Base-by-base conservation (phyloP, 2,888 invertebrate genomes). In the Phyllotreta striolata region DNA sequence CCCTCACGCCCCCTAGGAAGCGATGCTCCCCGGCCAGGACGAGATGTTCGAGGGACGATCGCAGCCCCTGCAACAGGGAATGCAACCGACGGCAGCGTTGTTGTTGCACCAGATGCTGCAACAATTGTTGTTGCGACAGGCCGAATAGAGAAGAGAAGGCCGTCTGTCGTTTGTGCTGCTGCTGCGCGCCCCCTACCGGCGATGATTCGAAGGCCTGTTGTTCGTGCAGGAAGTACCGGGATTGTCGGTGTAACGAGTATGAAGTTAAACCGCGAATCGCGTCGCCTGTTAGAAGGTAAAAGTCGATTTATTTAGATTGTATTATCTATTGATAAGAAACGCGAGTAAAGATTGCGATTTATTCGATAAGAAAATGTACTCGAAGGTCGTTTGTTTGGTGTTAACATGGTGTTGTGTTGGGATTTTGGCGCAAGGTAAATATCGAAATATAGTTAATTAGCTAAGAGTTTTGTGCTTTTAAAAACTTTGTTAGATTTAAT, bases 91-190 rank as follows among this genome's bases (percentile, higher is more conserved):
- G 4, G 24, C 24, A 4, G 13, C 38, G 8, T 49, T 1, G 1
- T n/a, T 49, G 70, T 60, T 72, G 70, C 57, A 73, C 78, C 74
- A 61, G 62, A 35, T 46, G 37, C 6, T n/a, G n/a, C n/a, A n/a
- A n/a, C 38, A 59, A 70, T 43, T 64, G 70, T 39, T 39, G 63
- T 14, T 66, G 13, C 35, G 37, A 38, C 9, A 62, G 62, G 14
- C n/a, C n/a, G n/a, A n/a, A n/a, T n/a, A n/a, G n/a, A n/a, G n/a
- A n/a, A n/a, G 49, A 49, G 10, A 37, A 37, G 34, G n/a, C n/a
- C n/a, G n/a, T n/a, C n/a, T n/a, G n/a, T n/a, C n/a, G n/a, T n/a
- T n/a, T n/a, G n/a, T n/a, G n/a, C n/a, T n/a, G n/a, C n/a, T 24
- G 24, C 10, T 47, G 47, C 34, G n/a, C 66, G 13, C 24, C 24